Conservation (phyloP, 2,797 vertebrate species). For the Iguana delicatissima region DNA sequence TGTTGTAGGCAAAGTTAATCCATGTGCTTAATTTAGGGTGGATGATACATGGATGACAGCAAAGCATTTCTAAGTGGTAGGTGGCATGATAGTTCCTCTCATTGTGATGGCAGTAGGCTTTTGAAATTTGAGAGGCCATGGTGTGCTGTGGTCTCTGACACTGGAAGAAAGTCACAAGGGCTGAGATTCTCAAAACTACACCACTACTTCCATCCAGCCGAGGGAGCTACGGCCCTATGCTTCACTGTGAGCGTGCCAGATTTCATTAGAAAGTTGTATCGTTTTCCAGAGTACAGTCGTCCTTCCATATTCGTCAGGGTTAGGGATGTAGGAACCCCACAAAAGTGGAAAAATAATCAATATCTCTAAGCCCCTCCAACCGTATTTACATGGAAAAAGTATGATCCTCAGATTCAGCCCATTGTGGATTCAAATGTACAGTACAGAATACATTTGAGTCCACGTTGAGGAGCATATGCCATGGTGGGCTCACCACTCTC, state of each 20-base stretch:
- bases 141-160: background rate
- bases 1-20: background rate
- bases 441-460: no score
- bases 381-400: no score
- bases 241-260: background rate
- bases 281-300: background rate
- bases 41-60: background rate
- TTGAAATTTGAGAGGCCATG: background rate
- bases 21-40: fast-evolving
- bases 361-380: no score
- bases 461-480: no score
- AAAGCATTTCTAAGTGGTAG: background rate
- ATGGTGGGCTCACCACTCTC: no score
- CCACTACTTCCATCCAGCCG: no score
- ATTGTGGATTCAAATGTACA: no score
- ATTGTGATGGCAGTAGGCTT: background rate
- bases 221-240: background rate
- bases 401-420: no score
- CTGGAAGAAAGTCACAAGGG: background rate
- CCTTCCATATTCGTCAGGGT: background rate
- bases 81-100: background rate
- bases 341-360: no score
- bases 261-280: background rate
- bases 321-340: no score
- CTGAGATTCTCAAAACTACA: background rate